phyloP scores from a whole-genome alignment of 2,113 vertebrate genomes.

The Carassius auratus region DNA sequence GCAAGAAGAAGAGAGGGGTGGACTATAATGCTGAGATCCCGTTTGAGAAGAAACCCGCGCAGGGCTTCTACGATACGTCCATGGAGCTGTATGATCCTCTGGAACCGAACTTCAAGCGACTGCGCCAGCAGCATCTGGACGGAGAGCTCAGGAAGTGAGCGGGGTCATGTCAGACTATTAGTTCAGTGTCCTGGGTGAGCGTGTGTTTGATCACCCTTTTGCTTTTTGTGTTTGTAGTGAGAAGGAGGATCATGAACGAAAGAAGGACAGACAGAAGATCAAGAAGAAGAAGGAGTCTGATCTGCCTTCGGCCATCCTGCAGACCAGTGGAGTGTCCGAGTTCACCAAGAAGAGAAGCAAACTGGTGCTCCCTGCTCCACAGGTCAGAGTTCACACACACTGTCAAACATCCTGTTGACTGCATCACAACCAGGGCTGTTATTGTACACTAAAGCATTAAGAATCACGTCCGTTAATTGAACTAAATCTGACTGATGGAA shows the following conservation, averaged over 20 bases:
- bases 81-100: constrained; percentile 91
- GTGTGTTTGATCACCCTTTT: not conserved
- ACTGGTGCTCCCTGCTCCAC: constrained; percentile 91
- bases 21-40: constrained; percentile 99
- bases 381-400: constrained; percentile 74
- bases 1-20: constrained; percentile 97
- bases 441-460: not conserved
- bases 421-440: not conserved
- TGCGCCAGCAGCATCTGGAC: constrained; percentile 94
- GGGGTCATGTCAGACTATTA: not conserved
- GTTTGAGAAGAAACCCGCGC: constrained; percentile 94
- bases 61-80: constrained; percentile 96
- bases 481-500: too few species aligned
- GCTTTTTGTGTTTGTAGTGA: constrained; percentile 75
- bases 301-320: constrained; percentile 94
- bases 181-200: not conserved
- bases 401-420: not conserved
- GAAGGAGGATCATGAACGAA: constrained; percentile 90
- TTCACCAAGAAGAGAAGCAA: constrained; percentile 99
- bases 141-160: constrained; percentile 94
- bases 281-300: constrained; percentile 98
- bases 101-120: constrained; percentile 94
- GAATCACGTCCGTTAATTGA: too few species aligned
- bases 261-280: constrained; percentile 95
- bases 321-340: constrained; percentile 95